Evolutionary conservation across 2,113 vertebrate genomes (phyloP), one percentile per base, ranked within the genome.

Genomic region (Indri indri): DNA sequence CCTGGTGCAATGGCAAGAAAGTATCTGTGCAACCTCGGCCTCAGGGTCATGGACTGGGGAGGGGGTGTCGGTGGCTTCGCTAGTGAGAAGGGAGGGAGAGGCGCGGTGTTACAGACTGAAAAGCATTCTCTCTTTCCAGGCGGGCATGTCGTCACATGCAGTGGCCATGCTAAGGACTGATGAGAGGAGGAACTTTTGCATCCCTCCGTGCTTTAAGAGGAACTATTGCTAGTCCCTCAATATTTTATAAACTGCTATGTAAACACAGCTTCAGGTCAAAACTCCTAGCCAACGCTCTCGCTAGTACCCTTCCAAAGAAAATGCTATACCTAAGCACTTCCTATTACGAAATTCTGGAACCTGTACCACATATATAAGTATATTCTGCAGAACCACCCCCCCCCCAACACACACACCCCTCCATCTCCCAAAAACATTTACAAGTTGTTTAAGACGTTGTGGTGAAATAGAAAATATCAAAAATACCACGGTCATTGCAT

Each of bases 1-100:
- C 98, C 98, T 96, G 93, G 50, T 97, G 96, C 96, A 97, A 96
- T 89, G 98, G 97, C 86, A 87, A 98, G 97, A 98, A 98, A 98
- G 97, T 97, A 98, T 98, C 97, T 96, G 92, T 79, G 66, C 86
- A 91, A 95, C 80, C 87, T 94, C 96, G 95, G 96, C 90, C 97
- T 95, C 91, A 77, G 18, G 71, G n/a, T 32, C 30, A 81, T 30
- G 54, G 84, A 20, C n/a, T 8, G 8, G 61, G 82, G 85, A 42
- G 13, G 45, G 63, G 6, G 37, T 8, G 32, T 23, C 2, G 18
- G 20, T 42, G 42, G 76, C 77, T 57, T 86, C 10, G 32, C 57
- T 45, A 18, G 68, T 37, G 30, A 86, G 74, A 34, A 54, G 17
- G 14, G 6, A 3, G 14, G 50, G 79, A 65, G 34, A 13, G n/a